Evolutionary conservation across 2,113 vertebrate species (phyloP).

Genomic region (Pongo abelii): DNA sequence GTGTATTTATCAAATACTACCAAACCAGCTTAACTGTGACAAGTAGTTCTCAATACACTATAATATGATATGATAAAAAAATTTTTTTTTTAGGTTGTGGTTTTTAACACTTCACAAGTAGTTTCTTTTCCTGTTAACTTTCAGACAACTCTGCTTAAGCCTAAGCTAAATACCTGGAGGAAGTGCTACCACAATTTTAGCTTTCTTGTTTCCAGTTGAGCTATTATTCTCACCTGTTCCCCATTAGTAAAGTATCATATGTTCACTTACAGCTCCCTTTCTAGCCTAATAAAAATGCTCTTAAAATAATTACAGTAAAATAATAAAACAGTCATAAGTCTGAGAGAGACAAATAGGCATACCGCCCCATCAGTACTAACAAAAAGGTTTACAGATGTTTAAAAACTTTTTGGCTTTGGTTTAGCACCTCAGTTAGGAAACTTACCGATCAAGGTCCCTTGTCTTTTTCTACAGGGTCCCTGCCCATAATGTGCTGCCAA

Average conservation of each 20-base stretch:
- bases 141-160: constrained; percentile 35
- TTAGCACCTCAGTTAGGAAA: constrained; percentile 37
- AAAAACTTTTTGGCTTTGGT: constrained; percentile 44
- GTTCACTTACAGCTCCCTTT: constrained; percentile 31
- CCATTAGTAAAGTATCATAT: constrained; percentile 4
- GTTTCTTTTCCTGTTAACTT: constrained; percentile 70
- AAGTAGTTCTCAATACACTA: constrained; percentile 24
- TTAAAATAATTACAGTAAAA: constrained; percentile 47
- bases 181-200: constrained; percentile 60
- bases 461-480: background rate
- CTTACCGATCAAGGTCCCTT: background rate
- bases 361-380: background rate
- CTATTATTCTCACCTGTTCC: constrained; percentile 43
- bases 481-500: background rate
- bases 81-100: constrained; percentile 43
- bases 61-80: background rate
- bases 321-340: constrained; percentile 27
- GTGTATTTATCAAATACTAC: constrained; percentile 12
- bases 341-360: constrained; percentile 34
- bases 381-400: constrained; percentile 18
- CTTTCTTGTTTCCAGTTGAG: constrained; percentile 52
- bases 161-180: constrained; percentile 47
- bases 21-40: background rate
- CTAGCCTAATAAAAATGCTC: constrained; percentile 43
- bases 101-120: constrained; percentile 69